Percentiles rank a stretch among this genome's conserved stretches.
Evolutionary conservation across 1,140 invertebrate species (phyloP).

Genomic region (Musca vetustissima): DNA sequence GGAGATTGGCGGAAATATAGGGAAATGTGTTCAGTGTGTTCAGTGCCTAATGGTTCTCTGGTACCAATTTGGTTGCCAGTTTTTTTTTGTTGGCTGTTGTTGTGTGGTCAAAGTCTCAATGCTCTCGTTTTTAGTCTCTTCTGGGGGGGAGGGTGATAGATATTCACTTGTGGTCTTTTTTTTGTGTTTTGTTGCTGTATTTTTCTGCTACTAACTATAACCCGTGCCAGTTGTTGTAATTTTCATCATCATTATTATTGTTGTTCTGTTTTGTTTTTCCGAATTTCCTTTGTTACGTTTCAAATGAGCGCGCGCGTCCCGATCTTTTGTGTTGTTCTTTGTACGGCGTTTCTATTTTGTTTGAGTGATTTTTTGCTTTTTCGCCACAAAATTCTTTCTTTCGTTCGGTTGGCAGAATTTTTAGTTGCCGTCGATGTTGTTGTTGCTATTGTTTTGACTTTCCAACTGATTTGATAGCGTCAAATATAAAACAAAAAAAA

Average conservation of each 20-base stretch:
- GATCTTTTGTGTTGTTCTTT: neutral
- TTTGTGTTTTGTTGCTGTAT: neutral
- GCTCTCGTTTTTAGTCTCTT: no score
- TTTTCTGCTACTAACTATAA: neutral
- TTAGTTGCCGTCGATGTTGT: no score
- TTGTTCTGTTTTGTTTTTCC: no score
- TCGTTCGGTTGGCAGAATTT: no score
- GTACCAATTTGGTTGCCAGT: constrained; percentile 7
- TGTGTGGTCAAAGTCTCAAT: neutral
- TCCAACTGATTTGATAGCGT: no score
- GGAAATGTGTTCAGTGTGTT: no score
- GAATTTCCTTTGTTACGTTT: neutral
- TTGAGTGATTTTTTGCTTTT: neutral
- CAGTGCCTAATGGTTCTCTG: constrained; percentile 17
- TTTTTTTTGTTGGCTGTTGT: constrained; percentile 5
- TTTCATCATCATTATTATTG: no score
- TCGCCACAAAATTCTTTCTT: no score
- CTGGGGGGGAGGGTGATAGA: no score
- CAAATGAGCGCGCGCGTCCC: no score
- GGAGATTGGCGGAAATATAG: neutral
- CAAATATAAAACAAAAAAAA: no score
- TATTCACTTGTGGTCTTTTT: neutral
- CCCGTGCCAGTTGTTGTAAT: neutral
- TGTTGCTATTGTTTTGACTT: no score
- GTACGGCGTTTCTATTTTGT: constrained; percentile 1